Percentiles rank a stretch among this genome's conserved stretches.
phyloP scores from a whole-genome alignment of 2,113 vertebrate genomes.

The Tursiops truncatus region DNA sequence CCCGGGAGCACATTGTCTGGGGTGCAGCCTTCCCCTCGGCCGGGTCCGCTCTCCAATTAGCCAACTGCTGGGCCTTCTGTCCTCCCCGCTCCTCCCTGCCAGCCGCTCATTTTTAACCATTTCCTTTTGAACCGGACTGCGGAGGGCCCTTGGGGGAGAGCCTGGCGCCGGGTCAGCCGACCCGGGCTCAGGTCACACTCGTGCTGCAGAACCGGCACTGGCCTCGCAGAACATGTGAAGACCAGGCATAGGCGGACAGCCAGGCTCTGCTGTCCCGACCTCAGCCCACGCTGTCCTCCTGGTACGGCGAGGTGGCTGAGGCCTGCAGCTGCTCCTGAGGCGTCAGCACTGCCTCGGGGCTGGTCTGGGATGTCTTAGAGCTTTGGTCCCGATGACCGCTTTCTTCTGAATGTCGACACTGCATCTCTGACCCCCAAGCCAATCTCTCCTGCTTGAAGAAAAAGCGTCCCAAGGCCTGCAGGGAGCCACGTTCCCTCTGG shows the following conservation, averaged over 20 bases:
- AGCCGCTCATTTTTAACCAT: constrained; percentile 73
- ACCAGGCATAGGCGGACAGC: too few relatives aligned
- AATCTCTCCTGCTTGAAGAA: background rate
- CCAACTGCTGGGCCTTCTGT: constrained; percentile 82
- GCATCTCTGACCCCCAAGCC: background rate
- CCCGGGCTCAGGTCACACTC: rapidly evolving
- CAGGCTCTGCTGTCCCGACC: rapidly evolving
- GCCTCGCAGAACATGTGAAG: background rate
- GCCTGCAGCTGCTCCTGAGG: background rate
- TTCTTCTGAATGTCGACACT: too few relatives aligned
- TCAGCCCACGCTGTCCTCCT: rapidly evolving
- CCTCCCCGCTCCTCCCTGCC: constrained; percentile 83
- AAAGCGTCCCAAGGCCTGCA: background rate
- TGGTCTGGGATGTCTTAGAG: background rate
- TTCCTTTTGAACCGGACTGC: constrained; percentile 74
- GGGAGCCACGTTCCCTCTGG: background rate
- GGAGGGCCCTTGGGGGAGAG: constrained; percentile 65
- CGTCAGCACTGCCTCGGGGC: background rate
- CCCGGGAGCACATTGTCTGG: constrained; percentile 83
- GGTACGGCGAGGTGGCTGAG: rapidly evolving
- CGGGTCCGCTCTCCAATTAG: constrained; percentile 88
- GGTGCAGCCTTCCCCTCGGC: constrained; percentile 75
- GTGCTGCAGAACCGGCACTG: rapidly evolving
- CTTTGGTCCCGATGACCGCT: rapidly evolving
- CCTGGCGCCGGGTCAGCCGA: rapidly evolving